Conservation (phyloP, 2,888 invertebrate genomes). For the Diaphora mendica region DNA sequence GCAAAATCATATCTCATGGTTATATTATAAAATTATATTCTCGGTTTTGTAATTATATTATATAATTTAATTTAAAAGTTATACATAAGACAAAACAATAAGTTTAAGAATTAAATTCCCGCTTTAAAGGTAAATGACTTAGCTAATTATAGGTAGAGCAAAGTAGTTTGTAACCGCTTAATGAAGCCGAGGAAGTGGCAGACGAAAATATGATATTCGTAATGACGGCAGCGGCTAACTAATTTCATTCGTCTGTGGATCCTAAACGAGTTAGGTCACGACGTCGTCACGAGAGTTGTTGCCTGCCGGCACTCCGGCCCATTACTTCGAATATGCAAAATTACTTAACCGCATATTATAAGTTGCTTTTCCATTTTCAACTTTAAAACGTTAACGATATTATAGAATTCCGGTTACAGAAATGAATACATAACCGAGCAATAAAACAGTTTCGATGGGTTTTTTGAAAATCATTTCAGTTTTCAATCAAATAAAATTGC, state of each 20-base stretch:
- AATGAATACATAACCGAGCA: background rate
- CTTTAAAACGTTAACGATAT: constrained; percentile 21
- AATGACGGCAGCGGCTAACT: constrained; percentile 78
- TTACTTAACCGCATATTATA: constrained; percentile 51
- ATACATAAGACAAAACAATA: constrained; percentile 18
- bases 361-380: constrained; percentile 40
- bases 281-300: constrained; percentile 63
- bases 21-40: constrained; percentile 38
- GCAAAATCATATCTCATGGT: constrained; percentile 60
- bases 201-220: constrained; percentile 83
- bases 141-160: constrained; percentile 16
- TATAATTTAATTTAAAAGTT: constrained; percentile 32
- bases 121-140: constrained; percentile 14
- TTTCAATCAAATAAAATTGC: background rate
- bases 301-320: constrained; percentile 38
- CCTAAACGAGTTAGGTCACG: constrained; percentile 77
- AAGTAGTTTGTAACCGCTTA: constrained; percentile 34
- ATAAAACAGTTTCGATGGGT: background rate
- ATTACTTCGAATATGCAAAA: constrained; percentile 54
- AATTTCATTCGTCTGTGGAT: constrained; percentile 81
- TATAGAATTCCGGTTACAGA: background rate
- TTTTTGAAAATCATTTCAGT: background rate
- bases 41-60: background rate
- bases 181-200: constrained; percentile 68
- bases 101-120: constrained; percentile 10